phyloP scores from a whole-genome alignment of 2,888 invertebrate species.

The Noctua janthina region DNA sequence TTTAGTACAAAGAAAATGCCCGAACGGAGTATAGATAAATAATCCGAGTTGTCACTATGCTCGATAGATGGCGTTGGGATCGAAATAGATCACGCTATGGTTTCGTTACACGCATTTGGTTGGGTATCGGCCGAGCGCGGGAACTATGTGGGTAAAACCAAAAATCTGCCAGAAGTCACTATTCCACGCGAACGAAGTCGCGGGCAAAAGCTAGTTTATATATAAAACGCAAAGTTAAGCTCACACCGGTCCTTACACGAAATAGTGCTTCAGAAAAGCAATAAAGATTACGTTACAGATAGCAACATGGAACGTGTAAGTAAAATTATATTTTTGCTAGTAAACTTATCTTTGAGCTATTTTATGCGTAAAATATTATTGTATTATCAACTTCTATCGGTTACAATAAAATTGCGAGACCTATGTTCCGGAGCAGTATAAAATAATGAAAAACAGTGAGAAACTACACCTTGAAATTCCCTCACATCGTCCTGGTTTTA shows the following conservation, averaged over 20 bases:
- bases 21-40: too few species aligned
- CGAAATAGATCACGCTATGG: too few species aligned
- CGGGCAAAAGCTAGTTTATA: too few species aligned
- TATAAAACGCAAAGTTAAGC: constrained; percentile 34
- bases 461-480: neutral
- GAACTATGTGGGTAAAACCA: too few species aligned
- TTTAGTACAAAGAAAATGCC: too few species aligned
- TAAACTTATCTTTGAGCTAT: constrained; percentile 48
- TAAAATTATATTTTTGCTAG: constrained; percentile 51
- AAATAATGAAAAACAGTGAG: neutral
- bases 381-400: constrained; percentile 17
- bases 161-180: too few species aligned
- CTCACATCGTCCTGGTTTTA: too few species aligned
- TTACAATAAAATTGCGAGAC: constrained; percentile 11
- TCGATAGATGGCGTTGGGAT: too few species aligned
- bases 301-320: constrained; percentile 40
- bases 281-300: constrained; percentile 59
- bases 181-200: too few species aligned
- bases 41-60: too few species aligned
- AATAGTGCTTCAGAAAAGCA: constrained; percentile 51
- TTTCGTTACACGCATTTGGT: too few species aligned
- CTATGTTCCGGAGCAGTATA: neutral
- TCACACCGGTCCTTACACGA: constrained; percentile 43
- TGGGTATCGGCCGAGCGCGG: too few species aligned
- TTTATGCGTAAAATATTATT: constrained; percentile 43